Percentiles rank a stretch among this genome's conserved stretches.
These are phyloP conservation scores for Microcebus ravelobensis DNA, from an alignment of 2,113 vertebrate species.

Conservation along the genomic window DNA sequence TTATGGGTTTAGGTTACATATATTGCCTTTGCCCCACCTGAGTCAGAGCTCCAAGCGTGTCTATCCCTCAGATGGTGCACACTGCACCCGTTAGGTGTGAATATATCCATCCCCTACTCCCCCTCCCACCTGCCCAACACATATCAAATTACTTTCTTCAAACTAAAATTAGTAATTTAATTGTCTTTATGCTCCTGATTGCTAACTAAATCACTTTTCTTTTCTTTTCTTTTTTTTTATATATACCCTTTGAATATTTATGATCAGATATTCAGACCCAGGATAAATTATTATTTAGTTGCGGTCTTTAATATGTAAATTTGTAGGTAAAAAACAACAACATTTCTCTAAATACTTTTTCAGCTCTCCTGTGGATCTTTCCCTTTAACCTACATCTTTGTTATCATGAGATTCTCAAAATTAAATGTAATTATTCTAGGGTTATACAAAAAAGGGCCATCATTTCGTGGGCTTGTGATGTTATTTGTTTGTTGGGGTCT, in stretches of 20 bases:
- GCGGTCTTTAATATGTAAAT: constrained; percentile 17
- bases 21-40: no score
- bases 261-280: background rate
- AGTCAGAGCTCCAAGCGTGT: no score
- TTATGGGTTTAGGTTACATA: no score
- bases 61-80: no score
- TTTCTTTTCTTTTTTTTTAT: background rate
- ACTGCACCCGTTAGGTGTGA: no score
- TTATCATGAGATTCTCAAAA: background rate
- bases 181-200: constrained; percentile 1
- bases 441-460: background rate
- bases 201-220: background rate
- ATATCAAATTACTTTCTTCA: background rate
- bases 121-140: background rate
- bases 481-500: background rate
- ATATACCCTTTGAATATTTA: constrained; percentile 22
- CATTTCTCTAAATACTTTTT: background rate
- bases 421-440: background rate
- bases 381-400: background rate
- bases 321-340: background rate
- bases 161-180: constrained; percentile 26
- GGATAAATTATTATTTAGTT: background rate
- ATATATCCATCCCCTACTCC: no score
- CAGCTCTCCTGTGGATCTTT: background rate
- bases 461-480: background rate